Evolutionary conservation across 2,888 invertebrate species (phyloP).

Genomic region (Shargacucullia verbasci): DNA sequence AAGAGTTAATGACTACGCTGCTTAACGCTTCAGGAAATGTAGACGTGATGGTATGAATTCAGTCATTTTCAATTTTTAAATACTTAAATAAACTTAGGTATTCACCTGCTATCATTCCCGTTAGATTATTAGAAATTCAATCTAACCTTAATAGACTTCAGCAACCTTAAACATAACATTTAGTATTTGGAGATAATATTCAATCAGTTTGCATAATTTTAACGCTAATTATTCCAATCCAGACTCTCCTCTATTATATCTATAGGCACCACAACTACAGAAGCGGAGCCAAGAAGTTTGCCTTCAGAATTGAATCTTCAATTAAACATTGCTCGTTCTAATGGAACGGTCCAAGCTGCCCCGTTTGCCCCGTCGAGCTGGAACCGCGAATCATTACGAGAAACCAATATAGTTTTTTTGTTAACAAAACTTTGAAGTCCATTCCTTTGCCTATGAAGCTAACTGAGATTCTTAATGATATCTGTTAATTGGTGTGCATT

Average conservation of each 20-base stretch:
- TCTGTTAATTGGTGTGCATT: conserved; percentile 39
- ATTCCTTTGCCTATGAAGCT: conserved; percentile 35
- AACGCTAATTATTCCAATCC: conserved; percentile 47
- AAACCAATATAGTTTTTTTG: conserved; percentile 46
- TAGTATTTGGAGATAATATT: conserved; percentile 36
- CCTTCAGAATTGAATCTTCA: conserved; percentile 70
- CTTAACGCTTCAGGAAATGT: no score
- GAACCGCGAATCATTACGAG: conserved; percentile 50
- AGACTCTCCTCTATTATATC: conserved; percentile 29
- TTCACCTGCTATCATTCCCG: no score
- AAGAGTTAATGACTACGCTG: no score
- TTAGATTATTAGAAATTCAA: no score
- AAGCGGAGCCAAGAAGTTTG: conserved; percentile 61
- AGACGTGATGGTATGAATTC: no score
- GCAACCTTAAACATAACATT: conserved; percentile 12
- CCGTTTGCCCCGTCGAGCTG: conserved; percentile 20
- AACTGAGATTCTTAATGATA: conserved; percentile 19
- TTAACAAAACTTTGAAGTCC: conserved; percentile 38
- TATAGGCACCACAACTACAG: conserved; percentile 36
- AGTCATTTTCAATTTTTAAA: no score
- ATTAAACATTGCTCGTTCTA: conserved; percentile 63
- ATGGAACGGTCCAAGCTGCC: conserved; percentile 36
- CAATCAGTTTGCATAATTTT: conserved; percentile 47
- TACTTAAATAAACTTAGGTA: no score
- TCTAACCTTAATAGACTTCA: no score